Evolutionary conservation across 2,888 invertebrate genomes (phyloP).

Genomic region (Isotomurus palustris): DNA sequence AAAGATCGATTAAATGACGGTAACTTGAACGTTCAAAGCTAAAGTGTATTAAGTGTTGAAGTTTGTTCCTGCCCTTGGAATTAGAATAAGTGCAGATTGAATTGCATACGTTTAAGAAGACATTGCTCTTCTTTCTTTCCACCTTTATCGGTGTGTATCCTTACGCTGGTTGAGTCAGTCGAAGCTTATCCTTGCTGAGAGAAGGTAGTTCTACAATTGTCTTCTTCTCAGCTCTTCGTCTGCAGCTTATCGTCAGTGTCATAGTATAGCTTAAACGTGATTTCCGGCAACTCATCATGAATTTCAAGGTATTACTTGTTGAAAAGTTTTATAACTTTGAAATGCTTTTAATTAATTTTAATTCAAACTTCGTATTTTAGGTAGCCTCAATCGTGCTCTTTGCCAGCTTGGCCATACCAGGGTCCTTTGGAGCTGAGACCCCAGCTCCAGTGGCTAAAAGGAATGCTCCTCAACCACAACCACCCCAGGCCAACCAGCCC

Average conservation of each 20-base stretch:
- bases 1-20: too few species aligned
- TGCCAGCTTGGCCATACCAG: background rate
- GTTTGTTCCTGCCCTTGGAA: too few species aligned
- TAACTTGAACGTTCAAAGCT: too few species aligned
- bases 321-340: background rate
- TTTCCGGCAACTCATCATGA: background rate
- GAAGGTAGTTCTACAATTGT: slow-evolving; percentile 1
- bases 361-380: background rate
- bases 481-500: background rate
- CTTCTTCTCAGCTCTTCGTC: background rate
- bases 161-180: background rate
- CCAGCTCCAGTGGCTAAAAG: background rate
- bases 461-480: background rate
- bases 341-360: background rate
- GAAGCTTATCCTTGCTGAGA: slow-evolving; percentile 1
- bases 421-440: background rate
- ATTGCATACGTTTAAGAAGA: too few species aligned
- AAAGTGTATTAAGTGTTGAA: too few species aligned
- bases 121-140: too few species aligned
- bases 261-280: too few species aligned
- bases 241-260: background rate
- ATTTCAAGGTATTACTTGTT: background rate
- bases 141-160: too few species aligned
- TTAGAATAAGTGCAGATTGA: too few species aligned
- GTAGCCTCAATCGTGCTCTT: background rate